Evolutionary conservation across 37 sponge, comb jelly and placozoan genomes (phyloP), one percentile per base, ranked within the genome.

Genomic region (Tethya wilhelma): DNA sequence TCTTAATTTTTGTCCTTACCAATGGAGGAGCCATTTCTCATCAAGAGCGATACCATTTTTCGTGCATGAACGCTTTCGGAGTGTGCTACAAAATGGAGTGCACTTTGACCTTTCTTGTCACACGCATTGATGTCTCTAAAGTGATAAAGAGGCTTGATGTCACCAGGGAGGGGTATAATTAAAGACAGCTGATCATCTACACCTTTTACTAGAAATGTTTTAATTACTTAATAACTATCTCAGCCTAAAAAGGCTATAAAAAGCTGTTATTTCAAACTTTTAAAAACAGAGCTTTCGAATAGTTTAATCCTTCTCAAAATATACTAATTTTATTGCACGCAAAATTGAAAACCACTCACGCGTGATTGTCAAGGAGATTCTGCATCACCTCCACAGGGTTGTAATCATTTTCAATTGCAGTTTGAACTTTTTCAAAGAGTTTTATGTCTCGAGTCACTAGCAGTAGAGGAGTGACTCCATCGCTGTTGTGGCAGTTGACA

Each of bases 401-500:
- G 64, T 96, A 96, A 34, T 93, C 77, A 37, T 55, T 74, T 64
- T 86, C 81, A 78, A 94, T 90, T 20, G 89, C 82, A 59, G 23
- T 59, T 34, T 91, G 84, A 43, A 94, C 89, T 69, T 93, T 75
- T 23, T 87, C 87, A 87, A 96, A 96, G 56, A 93, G 45, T 28
- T 45, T 29, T 9, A 90, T 79, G 71, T 96, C 96, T 63, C 86
- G 71, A 8, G 96, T 96, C 0, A 93, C 96, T 38, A 96, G 68
- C n/a, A 96, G 76, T 67, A 96, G 78, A 25, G 96, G 96, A 53
- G 96, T 96, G 56, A 90, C 33, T 17, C 85, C 84, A 19, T 93
- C 96, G 40, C 66, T 76, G 71, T 93, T 96, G 25, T 59, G 56
- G 42, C 88, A 82, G 66, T 96, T 93, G 72, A 96, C 89, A 77